phyloP scores from a whole-genome alignment of 2,888 invertebrate genomes.

The Ophonus ardosiacus region DNA sequence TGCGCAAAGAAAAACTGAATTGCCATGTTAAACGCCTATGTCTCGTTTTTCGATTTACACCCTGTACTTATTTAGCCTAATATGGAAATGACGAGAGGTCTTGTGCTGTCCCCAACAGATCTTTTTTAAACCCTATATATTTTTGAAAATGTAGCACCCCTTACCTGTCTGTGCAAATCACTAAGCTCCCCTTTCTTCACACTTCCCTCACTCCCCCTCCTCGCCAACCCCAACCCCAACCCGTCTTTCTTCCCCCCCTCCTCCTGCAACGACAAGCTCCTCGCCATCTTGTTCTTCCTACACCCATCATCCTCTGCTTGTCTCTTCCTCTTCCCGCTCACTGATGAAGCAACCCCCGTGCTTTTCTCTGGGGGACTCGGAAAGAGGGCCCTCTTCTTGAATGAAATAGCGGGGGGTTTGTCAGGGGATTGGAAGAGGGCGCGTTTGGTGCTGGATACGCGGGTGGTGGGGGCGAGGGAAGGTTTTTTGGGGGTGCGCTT shows the following conservation, averaged over 20 bases:
- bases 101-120: too few species aligned
- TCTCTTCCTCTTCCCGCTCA: slow-evolving; percentile 75
- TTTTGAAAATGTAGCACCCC: neutral
- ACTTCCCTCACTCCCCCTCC: slow-evolving; percentile 74
- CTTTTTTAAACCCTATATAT: too few species aligned
- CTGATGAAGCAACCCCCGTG: slow-evolving; percentile 67
- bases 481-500: slow-evolving; percentile 66
- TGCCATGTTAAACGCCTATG: too few species aligned
- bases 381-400: slow-evolving; percentile 78
- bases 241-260: neutral
- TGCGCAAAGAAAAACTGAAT: too few species aligned
- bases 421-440: slow-evolving; percentile 87
- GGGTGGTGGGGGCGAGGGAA: slow-evolving; percentile 72
- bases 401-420: slow-evolving; percentile 72
- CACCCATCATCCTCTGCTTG: slow-evolving; percentile 73
- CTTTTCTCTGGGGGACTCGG: slow-evolving; percentile 79
- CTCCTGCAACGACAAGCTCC: slow-evolving; percentile 80
- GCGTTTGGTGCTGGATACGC: slow-evolving; percentile 77
- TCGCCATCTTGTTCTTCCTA: slow-evolving; percentile 75
- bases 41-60: too few species aligned
- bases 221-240: slow-evolving; percentile 23
- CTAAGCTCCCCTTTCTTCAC: slow-evolving; percentile 77
- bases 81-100: too few species aligned
- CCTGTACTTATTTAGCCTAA: too few species aligned
- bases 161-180: slow-evolving; percentile 82